Percentiles rank a stretch among this genome's conserved stretches.
These are phyloP conservation scores for Hyla sarda DNA, from an alignment of 2,113 vertebrate genomes.

Conservation along the genomic window DNA sequence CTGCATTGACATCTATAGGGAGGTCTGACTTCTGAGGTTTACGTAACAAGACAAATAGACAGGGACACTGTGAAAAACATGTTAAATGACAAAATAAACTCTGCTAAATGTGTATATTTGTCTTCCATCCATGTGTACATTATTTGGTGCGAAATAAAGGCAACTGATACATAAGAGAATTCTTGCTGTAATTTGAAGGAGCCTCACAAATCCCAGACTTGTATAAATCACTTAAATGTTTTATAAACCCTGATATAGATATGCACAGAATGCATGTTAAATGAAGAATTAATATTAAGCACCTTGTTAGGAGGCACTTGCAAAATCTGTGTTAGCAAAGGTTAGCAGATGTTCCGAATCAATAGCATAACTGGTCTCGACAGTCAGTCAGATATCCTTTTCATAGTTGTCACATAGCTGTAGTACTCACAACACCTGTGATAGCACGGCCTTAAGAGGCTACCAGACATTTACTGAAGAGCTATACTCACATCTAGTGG, in stretches of 20 bases:
- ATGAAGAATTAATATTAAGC: slow-evolving; percentile 37
- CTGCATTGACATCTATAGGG: no score
- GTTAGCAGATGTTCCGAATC: slow-evolving; percentile 48
- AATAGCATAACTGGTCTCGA: slow-evolving; percentile 42
- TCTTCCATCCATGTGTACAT: no score
- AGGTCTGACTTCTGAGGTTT: no score
- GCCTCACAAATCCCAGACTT: not conserved
- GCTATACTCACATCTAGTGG: slow-evolving; percentile 49
- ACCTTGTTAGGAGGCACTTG: slow-evolving; percentile 24
- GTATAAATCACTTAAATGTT: slow-evolving; percentile 3
- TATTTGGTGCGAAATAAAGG: not conserved
- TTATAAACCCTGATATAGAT: not conserved
- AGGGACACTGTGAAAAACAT: no score
- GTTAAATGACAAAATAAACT: no score
- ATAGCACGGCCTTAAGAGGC: slow-evolving; percentile 50
- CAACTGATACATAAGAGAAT: not conserved
- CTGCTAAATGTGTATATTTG: no score
- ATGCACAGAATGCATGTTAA: not conserved
- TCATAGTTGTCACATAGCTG: slow-evolving; percentile 49
- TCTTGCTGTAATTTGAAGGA: not conserved
- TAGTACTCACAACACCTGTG: slow-evolving; percentile 19
- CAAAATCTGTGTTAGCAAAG: slow-evolving; percentile 46
- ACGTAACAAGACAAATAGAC: no score
- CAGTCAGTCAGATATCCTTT: slow-evolving; percentile 50
- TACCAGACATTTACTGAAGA: not conserved